A percentile compares a stretch with the other conserved stretches of the same genome.
Conservation (phyloP, 2,888 invertebrate genomes). For the Liopterus haemorrhoidalis region DNA sequence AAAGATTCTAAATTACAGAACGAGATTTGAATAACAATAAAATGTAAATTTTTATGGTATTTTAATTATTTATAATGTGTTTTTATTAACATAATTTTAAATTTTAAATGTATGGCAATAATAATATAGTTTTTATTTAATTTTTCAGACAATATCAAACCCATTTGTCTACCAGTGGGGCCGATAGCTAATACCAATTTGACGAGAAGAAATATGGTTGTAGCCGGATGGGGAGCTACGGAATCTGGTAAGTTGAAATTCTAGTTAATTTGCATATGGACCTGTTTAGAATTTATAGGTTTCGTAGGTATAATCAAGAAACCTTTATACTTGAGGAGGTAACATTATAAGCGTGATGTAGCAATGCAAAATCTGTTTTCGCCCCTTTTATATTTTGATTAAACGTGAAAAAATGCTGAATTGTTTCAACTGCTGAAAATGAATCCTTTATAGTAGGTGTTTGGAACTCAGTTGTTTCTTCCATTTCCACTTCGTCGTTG, state of each 20-base stretch:
- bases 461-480: too few relatives aligned
- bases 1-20: not conserved
- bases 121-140: slow-evolving; percentile 18
- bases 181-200: slow-evolving; percentile 40
- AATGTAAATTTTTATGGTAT: too few relatives aligned
- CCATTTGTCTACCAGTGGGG: slow-evolving; percentile 48
- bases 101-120: not conserved
- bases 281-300: too few relatives aligned
- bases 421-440: too few relatives aligned
- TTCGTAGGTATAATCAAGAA: too few relatives aligned
- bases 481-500: too few relatives aligned
- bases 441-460: too few relatives aligned
- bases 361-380: too few relatives aligned
- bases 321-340: too few relatives aligned
- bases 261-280: slow-evolving; percentile 6
- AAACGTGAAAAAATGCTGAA: too few relatives aligned
- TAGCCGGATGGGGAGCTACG: slow-evolving; percentile 72
- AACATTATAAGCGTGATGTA: too few relatives aligned
- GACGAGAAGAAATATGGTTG: slow-evolving; percentile 51
- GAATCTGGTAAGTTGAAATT: slow-evolving; percentile 48
- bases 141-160: slow-evolving; percentile 43
- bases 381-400: too few relatives aligned
- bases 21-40: not conserved
- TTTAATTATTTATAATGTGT: not conserved
- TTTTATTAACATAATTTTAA: not conserved